A percentile compares a stretch with the other conserved stretches of the same genome.
Conservation (phyloP, 2,113 vertebrate genomes). For the Megaleporinus macrocephalus region DNA sequence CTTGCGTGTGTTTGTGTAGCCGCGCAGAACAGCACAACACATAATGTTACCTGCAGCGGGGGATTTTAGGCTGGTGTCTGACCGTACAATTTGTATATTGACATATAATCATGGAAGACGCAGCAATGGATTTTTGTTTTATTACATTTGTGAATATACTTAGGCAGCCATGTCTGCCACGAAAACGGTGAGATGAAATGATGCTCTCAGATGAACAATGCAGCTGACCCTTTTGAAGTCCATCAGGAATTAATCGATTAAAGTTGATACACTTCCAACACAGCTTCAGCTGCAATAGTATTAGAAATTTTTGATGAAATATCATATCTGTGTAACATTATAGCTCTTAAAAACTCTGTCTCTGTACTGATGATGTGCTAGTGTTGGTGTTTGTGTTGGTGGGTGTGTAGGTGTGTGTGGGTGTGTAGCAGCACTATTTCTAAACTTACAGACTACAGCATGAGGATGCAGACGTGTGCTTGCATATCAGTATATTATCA, state of each 20-base stretch:
- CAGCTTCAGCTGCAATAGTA: neutral
- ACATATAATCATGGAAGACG: neutral
- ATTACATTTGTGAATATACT: neutral
- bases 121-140: neutral
- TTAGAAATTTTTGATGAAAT: neutral
- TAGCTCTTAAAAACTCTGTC: neutral
- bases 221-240: neutral
- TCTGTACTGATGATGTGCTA: neutral
- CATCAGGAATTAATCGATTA: neutral
- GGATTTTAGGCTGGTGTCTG: neutral
- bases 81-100: neutral
- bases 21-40: constrained; percentile 9
- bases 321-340: neutral
- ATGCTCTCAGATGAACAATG: neutral
- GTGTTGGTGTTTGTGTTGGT: neutral
- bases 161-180: neutral
- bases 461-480: neutral
- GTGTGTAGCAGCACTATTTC: neutral
- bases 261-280: neutral
- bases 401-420: neutral
- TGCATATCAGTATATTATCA: neutral
- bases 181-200: neutral
- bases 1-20: constrained; percentile 23
- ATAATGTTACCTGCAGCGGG: neutral
- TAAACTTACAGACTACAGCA: neutral